These are phyloP conservation scores for Chromis chromis DNA, from an alignment of 2,797 vertebrate species.

Conservation along the genomic window DNA sequence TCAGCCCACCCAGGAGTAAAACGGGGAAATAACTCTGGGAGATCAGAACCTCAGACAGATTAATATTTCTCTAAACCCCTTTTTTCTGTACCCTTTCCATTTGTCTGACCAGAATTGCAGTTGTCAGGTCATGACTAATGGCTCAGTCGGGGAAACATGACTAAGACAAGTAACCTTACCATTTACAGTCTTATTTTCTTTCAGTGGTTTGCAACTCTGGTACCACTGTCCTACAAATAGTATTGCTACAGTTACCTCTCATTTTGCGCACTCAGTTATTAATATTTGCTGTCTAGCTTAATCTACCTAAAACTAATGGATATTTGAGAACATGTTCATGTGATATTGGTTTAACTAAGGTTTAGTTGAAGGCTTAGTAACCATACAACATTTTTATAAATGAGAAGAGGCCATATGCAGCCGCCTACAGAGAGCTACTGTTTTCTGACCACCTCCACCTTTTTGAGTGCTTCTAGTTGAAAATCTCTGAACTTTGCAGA, in stretches of 20 bases:
- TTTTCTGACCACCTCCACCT: no score
- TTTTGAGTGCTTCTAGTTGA: no score
- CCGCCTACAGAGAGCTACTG: no score
- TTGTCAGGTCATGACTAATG: conserved; percentile 20
- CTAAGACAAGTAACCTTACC: background rate
- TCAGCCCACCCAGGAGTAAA: conserved; percentile 51
- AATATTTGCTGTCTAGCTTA: background rate
- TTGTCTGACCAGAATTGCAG: conserved; percentile 27
- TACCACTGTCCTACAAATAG: background rate
- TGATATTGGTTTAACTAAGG: background rate
- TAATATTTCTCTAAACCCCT: conserved; percentile 23
- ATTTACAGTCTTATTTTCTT: background rate
- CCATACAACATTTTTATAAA: no score
- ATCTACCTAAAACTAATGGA: background rate
- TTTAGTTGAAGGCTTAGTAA: no score
- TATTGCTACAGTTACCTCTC: background rate
- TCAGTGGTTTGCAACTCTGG: conserved; percentile 2
- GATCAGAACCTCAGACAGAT: conserved; percentile 48
- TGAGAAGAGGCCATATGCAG: no score
- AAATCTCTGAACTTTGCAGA: no score
- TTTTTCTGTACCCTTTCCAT: conserved; percentile 22
- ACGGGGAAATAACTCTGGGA: conserved; percentile 24
- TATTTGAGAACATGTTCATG: no score
- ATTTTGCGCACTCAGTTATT: background rate
- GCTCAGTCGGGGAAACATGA: conserved; percentile 15